Evolutionary conservation across 2,113 vertebrate genomes (phyloP), one percentile per base, ranked within the genome.

Genomic region (Albula glossodonta): DNA sequence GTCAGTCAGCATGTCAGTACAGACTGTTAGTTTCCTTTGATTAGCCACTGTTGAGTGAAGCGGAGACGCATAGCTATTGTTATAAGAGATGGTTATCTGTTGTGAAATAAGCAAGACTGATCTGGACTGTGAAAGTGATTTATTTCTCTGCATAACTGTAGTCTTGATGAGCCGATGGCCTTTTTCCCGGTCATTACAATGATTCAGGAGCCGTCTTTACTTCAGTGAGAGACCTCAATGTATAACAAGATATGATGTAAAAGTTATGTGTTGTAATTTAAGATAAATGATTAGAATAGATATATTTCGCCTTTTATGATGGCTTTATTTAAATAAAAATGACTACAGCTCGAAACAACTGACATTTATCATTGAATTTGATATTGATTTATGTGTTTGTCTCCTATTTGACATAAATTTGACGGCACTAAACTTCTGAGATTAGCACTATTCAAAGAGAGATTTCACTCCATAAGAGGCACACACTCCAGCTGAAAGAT

Each of bases 1-100:
- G 74, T 12, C 74, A 78, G n/a, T 19, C 7, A 52, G 51, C n/a
- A 51, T 25, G 19, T 78, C 51, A 22, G 12, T 22, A 17, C 17
- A n/a, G n/a, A 17, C 66, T n/a, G 66, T 74, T 1, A 10, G 66
- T 6, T 5, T 74, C n/a, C 74, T 31, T 12, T 31, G 25, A 70
- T 70, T 6, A 19, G 31, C 6, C n/a, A 78, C 74, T 17, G 31
- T 12, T 78, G 74, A 41, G n/a, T 78, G 74, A 56, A 12, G 53
- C 15, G 60, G 15, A 63, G 60, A 15, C 17, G 60, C 10, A 15
- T 2, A 17, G 17, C 60, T 63, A 63, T 63, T 63, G 60, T 63
- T 63, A 63, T 19, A 13, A 17, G 57, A 50, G 83, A 84, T 84
- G 7, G 11, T 84, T 84, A 84, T 84, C 49, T 77, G 63, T 50